Percentiles rank a stretch among this genome's conserved stretches.
Evolutionary conservation across 1,140 invertebrate genomes (phyloP).

Genomic region (Neoseiulus cucumeris): DNA sequence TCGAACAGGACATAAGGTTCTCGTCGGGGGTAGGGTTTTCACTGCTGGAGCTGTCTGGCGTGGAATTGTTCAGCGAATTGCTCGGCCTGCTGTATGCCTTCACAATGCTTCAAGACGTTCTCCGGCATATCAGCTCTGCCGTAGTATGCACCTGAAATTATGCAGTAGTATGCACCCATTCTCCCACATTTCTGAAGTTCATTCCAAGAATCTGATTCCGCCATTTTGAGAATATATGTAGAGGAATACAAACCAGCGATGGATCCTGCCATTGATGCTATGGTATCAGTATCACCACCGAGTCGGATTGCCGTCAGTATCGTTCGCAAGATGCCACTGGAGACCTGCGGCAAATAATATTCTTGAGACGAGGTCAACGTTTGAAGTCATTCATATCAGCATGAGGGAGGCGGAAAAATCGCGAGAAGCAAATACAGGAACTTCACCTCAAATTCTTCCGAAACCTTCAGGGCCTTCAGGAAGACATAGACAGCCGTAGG

Average conservation of each 20-base stretch:
- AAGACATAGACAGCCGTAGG: constrained; percentile 55
- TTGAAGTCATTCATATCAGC: constrained; percentile 11
- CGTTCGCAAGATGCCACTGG: constrained; percentile 40
- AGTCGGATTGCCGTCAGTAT: constrained; percentile 46
- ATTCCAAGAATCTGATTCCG: too few relatives aligned
- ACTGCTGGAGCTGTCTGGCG: neutral
- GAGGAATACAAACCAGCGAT: constrained; percentile 39
- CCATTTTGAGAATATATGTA: too few relatives aligned
- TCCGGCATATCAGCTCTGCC: constrained; percentile 39
- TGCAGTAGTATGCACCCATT: neutral
- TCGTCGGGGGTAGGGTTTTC: too few relatives aligned
- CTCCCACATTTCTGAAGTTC: too few relatives aligned
- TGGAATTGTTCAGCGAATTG: constrained; percentile 26
- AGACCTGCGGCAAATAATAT: constrained; percentile 24
- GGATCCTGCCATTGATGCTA: constrained; percentile 53
- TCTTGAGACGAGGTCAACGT: neutral
- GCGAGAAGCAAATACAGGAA: neutral
- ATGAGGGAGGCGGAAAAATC: constrained; percentile 8
- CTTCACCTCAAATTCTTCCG: constrained; percentile 35
- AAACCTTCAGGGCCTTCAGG: constrained; percentile 36
- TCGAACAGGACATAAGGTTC: too few relatives aligned
- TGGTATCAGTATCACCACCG: constrained; percentile 59
- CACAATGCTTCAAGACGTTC: constrained; percentile 39
- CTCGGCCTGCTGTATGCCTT: constrained; percentile 29
- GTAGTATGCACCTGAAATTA: constrained; percentile 35